Evolutionary conservation across 2,888 invertebrate species (phyloP).

Genomic region (Slavum lentiscoides): DNA sequence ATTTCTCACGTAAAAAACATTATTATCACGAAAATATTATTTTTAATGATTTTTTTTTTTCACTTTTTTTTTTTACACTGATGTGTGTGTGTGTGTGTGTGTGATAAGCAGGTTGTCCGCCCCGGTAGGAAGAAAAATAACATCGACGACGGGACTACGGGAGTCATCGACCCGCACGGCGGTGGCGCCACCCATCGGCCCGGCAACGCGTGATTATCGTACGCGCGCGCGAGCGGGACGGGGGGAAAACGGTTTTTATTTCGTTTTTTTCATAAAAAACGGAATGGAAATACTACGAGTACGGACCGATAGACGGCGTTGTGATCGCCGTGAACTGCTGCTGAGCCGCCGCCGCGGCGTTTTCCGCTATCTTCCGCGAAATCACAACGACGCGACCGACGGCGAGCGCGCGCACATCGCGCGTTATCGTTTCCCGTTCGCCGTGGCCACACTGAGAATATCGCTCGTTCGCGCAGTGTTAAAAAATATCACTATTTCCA

Average conservation of each 20-base stretch:
- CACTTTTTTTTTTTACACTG: too few relatives aligned
- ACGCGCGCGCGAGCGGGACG: background rate
- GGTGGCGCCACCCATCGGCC: background rate
- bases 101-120: slow-evolving; percentile 46
- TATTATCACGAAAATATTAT: slow-evolving; percentile 39
- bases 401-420: background rate
- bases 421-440: slow-evolving; percentile 21
- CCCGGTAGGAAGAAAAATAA: slow-evolving; percentile 8
- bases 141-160: too few relatives aligned
- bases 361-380: background rate
- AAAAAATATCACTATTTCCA: background rate
- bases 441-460: slow-evolving; percentile 12
- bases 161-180: slow-evolving; percentile 25
- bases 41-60: slow-evolving; percentile 50
- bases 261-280: background rate
- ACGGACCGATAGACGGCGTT: background rate
- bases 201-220: background rate
- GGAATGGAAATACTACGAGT: too few relatives aligned
- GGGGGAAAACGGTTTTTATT: background rate
- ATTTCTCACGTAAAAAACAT: background rate
- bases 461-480: background rate
- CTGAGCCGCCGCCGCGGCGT: background rate
- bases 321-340: background rate
- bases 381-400: background rate
- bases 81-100: background rate